Evolutionary conservation across 2,113 vertebrate genomes (phyloP).

Genomic region (Anolis sagrei): DNA sequence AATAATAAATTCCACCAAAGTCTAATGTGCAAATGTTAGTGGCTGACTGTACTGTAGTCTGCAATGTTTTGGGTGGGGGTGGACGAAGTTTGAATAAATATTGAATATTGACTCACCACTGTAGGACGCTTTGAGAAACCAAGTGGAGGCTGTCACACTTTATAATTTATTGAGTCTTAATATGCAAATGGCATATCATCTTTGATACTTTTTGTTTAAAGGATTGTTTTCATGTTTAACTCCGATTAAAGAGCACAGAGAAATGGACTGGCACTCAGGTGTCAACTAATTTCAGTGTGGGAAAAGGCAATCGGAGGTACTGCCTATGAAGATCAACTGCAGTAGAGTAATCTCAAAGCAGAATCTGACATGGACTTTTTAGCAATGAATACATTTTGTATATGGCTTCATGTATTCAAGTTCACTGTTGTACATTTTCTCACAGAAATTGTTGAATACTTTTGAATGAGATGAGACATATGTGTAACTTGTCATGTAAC

Average conservation of each 20-base stretch:
- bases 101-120: not conserved
- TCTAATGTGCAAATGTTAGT: too few species aligned
- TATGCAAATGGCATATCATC: not conserved
- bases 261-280: not conserved
- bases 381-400: not conserved
- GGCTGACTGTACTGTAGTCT: too few species aligned
- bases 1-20: too few species aligned
- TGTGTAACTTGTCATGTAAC: not conserved
- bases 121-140: not conserved
- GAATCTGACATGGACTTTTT: not conserved
- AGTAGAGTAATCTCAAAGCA: not conserved
- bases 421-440: not conserved
- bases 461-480: not conserved
- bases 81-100: not conserved
- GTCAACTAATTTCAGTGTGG: not conserved
- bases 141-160: not conserved
- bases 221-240: not conserved
- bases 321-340: not conserved
- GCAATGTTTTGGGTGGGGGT: not conserved
- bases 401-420: not conserved
- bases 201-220: not conserved
- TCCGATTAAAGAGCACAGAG: too few species aligned
- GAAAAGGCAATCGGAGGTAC: not conserved
- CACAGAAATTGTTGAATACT: not conserved
- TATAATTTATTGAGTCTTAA: not conserved